Base-by-base conservation (phyloP, 2,888 invertebrate genomes). In the Rhagium mordax region DNA sequence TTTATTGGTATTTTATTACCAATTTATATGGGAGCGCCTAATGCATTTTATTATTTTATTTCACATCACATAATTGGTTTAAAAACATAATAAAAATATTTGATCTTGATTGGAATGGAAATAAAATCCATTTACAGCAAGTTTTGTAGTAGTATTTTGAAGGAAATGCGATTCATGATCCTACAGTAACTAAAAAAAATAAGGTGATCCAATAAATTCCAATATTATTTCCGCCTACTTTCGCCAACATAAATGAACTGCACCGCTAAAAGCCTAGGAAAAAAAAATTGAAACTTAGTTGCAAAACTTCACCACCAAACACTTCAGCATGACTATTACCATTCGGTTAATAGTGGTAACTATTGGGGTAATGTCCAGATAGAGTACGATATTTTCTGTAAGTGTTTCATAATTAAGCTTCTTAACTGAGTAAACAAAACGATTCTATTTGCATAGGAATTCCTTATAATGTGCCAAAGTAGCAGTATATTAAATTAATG, bases 21-120 rank as follows among this genome's bases (percentile, higher is more conserved):
- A 24, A 57, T 67, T 67, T 67, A 41, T 67, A 67, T 57, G 47
- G 67, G 67, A 67, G 67, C 67, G 67, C 67, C 67, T 55, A 57
- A 57, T 57, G 57, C 27, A 27, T 67, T 67, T 65, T 67, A 67
- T 67, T 67, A 67, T 67, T 67, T 67, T 67, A 67, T 55, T 51
- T 57, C 67, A 67, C 55, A 67, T 55, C 57, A 48, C 41, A 47
- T 67, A 67, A 57, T 67, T 57, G 57, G 57, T 67, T 51, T 29
- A 47, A 55, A 55, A 57, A 55, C 20, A 15, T 67, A 57, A 67
- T 67, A 67, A 67, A 66, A 57, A 55, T 47, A 41, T 57, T 57
- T 57, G 67, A 67, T 67, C 67, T 67, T 67, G 67, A 67, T 67
- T 67, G 47, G 57, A 67, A 57, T 18, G 20, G 53, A 67, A 33